Conservation (phyloP, 2,797 vertebrate species). For the Holocentrus rufus region DNA sequence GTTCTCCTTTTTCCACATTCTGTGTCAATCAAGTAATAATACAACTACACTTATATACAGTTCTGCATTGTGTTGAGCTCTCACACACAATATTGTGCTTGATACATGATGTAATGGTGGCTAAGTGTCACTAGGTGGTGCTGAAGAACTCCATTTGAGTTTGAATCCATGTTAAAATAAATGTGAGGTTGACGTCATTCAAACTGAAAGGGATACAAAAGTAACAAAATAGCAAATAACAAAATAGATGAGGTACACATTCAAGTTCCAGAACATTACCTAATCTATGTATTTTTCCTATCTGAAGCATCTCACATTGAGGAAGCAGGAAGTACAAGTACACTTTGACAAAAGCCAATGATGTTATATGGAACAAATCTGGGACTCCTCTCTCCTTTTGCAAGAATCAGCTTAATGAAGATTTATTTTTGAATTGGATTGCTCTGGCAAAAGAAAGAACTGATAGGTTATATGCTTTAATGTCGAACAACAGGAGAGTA, state of each 20-base stretch:
- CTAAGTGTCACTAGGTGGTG: constrained; percentile 64
- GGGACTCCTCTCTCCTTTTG: too few relatives aligned
- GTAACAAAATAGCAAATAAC: not conserved
- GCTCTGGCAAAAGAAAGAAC: not conserved
- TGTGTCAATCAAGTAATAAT: not conserved
- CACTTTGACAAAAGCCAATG: too few relatives aligned
- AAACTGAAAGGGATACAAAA: too few relatives aligned
- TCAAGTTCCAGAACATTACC: not conserved
- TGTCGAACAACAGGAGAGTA: not conserved
- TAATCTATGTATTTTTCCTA: too few relatives aligned
- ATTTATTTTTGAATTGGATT: not conserved
- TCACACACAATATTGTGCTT: not conserved
- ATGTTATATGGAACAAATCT: too few relatives aligned
- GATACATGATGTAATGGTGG: constrained; percentile 49
- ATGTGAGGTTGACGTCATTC: not conserved
- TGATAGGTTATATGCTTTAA: too few relatives aligned
- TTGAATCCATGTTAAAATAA: not conserved
- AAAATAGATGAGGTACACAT: not conserved
- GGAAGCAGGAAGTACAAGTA: too few relatives aligned
- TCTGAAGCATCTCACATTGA: too few relatives aligned
- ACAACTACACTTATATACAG: too few relatives aligned
- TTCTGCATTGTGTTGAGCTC: too few relatives aligned
- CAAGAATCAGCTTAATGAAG: too few relatives aligned
- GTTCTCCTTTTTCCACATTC: constrained; percentile 4
- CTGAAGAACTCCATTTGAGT: constrained; percentile 31